These are phyloP conservation scores for Heliconius aoede DNA, from an alignment of 2,888 invertebrate genomes.

Conservation along the genomic window DNA sequence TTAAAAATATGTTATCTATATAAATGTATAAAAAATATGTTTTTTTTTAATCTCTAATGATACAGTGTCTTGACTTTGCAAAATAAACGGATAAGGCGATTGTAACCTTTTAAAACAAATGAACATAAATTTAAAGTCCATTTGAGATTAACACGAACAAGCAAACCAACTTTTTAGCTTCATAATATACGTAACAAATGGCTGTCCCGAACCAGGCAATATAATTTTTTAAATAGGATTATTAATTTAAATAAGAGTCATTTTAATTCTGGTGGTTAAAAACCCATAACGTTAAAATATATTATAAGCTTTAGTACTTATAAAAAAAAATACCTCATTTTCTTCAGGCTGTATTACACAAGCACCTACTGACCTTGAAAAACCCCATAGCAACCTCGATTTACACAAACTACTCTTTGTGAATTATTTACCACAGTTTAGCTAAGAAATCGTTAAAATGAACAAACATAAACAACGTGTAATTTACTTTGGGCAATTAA, in stretches of 20 bases:
- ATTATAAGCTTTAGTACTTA: too few species aligned
- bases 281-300: too few species aligned
- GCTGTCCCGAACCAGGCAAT: too few species aligned
- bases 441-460: neutral
- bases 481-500: constrained; percentile 4
- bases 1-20: constrained; percentile 20
- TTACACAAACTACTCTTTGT: neutral
- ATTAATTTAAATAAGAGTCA: too few species aligned
- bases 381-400: constrained; percentile 5
- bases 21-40: neutral
- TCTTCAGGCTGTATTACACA: neutral
- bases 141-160: too few species aligned
- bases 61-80: neutral
- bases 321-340: too few species aligned
- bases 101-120: too few species aligned
- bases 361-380: constrained; percentile 6
- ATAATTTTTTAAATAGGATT: too few species aligned
- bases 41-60: constrained; percentile 1
- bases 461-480: neutral
- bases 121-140: too few species aligned
- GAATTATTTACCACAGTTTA: neutral
- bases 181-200: too few species aligned
- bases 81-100: neutral
- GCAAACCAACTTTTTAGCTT: too few species aligned
- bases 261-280: too few species aligned